These are phyloP conservation scores for Tangachromis dhanisi DNA, from an alignment of 2,113 vertebrate genomes.

Conservation along the genomic window DNA sequence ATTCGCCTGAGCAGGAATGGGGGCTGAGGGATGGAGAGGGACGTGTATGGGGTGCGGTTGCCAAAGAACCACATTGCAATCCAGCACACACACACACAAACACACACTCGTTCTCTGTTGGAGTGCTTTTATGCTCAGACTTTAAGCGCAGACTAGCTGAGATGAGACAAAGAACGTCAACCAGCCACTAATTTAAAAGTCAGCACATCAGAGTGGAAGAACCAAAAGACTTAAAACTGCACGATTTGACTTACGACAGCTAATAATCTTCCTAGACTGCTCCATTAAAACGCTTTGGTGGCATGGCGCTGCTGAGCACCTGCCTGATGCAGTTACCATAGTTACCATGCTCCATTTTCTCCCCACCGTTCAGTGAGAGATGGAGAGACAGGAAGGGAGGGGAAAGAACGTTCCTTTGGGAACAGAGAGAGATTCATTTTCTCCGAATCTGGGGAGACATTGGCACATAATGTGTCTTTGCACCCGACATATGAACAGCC, in stretches of 20 bases:
- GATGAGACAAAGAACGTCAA: not conserved
- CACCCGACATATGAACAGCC: slow-evolving; percentile 13
- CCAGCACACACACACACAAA: not conserved
- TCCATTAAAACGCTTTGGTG: slow-evolving; percentile 3
- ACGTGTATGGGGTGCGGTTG: slow-evolving; percentile 45
- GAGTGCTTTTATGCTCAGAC: slow-evolving; percentile 12
- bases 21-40: not conserved
- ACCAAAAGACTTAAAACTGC: not conserved
- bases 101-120: not conserved
- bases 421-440: slow-evolving; percentile 41
- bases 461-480: slow-evolving; percentile 23
- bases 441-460: slow-evolving; percentile 41
- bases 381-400: slow-evolving; percentile 17
- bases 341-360: slow-evolving; percentile 72
- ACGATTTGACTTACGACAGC: not conserved
- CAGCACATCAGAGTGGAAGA: not conserved
- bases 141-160: not conserved
- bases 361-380: slow-evolving; percentile 7
- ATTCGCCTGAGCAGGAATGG: not conserved
- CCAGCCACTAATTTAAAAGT: not conserved
- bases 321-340: slow-evolving; percentile 77
- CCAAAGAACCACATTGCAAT: slow-evolving; percentile 50
- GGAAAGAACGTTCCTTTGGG: slow-evolving; percentile 12
- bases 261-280: not conserved
- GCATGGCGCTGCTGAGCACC: slow-evolving; percentile 21